Evolutionary conservation across 1,140 invertebrate genomes (phyloP).

Genomic region (Elymnias hypermnestra): DNA sequence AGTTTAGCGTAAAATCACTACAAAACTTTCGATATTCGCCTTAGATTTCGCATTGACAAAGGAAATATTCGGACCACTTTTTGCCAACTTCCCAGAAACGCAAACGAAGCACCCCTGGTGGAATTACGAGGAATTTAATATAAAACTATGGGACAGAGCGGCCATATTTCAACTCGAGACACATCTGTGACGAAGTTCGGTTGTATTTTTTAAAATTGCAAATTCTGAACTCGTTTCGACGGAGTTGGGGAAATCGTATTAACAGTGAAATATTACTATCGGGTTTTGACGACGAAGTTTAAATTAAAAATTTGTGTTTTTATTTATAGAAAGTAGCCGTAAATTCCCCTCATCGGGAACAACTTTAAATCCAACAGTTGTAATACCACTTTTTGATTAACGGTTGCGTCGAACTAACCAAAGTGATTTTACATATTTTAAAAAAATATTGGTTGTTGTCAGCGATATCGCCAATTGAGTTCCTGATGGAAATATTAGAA

Average conservation of each 20-base stretch:
- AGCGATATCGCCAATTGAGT: no score
- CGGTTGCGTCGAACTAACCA: no score
- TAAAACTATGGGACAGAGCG: constrained; percentile 26
- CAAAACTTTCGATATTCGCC: not conserved
- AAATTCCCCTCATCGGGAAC: no score
- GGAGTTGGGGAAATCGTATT: constrained; percentile 26
- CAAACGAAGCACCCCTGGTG: constrained; percentile 3
- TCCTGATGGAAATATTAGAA: no score
- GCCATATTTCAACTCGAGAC: constrained; percentile 25
- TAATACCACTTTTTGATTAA: no score
- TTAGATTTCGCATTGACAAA: not conserved
- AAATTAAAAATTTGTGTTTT: constrained; percentile 18
- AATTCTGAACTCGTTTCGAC: constrained; percentile 24
- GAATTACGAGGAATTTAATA: constrained; percentile 27
- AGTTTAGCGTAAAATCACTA: no score
- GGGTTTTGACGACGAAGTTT: constrained; percentile 23
- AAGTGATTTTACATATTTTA: no score
- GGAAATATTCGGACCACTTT: not conserved
- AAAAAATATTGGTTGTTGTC: no score
- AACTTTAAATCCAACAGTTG: no score
- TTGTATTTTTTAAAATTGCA: constrained; percentile 26
- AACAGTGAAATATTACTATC: constrained; percentile 28
- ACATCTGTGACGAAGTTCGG: constrained; percentile 28
- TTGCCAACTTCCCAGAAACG: not conserved
- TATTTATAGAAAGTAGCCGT: not conserved